A percentile compares a stretch with the other conserved stretches of the same genome.
Conservation (phyloP, 2,797 vertebrate species). For the Poeciliopsis paucimaculata region DNA sequence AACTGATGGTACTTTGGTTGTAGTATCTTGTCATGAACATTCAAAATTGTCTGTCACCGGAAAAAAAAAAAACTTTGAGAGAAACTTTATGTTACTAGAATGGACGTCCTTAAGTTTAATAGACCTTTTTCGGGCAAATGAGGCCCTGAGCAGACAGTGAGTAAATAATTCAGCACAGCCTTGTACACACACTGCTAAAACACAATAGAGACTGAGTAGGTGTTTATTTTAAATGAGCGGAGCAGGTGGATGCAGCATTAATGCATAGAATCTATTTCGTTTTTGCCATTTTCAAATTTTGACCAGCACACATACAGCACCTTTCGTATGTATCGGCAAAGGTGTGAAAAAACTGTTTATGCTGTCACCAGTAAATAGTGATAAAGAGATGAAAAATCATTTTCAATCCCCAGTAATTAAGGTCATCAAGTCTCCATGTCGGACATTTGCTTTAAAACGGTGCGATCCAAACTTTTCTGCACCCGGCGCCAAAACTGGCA, state of each 20-base stretch:
- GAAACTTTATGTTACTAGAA: neutral
- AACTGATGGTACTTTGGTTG: neutral
- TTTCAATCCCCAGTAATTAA: neutral
- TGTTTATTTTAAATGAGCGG: neutral
- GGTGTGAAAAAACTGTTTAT: neutral
- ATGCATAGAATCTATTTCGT: too few species aligned
- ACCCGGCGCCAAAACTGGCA: too few species aligned
- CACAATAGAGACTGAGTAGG: neutral
- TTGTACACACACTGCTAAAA: neutral
- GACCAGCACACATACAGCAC: neutral
- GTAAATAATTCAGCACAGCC: neutral
- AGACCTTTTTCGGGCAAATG: neutral
- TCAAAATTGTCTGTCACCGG: neutral
- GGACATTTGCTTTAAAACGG: too few species aligned
- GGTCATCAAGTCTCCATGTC: neutral
- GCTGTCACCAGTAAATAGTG: neutral
- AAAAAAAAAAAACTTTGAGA: neutral
- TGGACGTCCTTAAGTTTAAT: neutral
- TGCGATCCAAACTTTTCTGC: too few species aligned
- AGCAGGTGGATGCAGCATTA: neutral
- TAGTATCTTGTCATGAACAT: neutral
- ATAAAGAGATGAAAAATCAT: neutral
- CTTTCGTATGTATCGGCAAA: neutral
- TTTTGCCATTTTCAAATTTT: neutral
- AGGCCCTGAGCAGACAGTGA: neutral